Base-by-base conservation (phyloP, 2,797 vertebrate species). In the Perdix hodgsoniae region DNA sequence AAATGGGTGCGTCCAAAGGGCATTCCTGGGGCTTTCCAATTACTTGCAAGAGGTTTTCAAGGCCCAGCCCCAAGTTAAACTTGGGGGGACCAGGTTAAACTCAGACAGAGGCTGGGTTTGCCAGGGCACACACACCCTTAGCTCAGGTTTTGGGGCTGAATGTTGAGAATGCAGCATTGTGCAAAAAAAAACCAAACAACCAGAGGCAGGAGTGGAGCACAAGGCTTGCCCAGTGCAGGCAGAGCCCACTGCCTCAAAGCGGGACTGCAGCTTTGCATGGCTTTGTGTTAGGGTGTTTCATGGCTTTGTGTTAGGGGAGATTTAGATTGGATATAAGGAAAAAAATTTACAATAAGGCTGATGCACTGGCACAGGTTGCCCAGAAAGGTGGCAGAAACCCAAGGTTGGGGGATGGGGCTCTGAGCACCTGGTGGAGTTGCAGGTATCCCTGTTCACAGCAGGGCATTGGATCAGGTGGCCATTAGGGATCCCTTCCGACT, bases 1-100 rank as follows among this genome's bases (percentile, higher is more conserved):
- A 99, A 99, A 97, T 99, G 99, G 99, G 99, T 99, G 94, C 1
- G 98, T 96, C 27, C 59, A 15, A 21, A 44, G 59, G 57, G 65
- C 70, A 21, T 14, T 1, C 0, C 2, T 4, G 4, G 85, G 29
- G 40, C 42, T 92, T 26, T 44, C 33, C 45, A 52, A 6, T 14
- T n/a, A 22, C 33, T 12, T 9, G 21, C 19, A 23, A 22, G 70
- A 0, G 3, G 21, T 47, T 78, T 44, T 18, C 7, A 0, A 79
- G 33, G 7, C 9, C 33, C 81, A 45, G 54, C 22, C 71, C n/a
- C 72, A 27, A 18, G 26, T 29, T 63, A 29, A 21, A 29, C 37
- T 35, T 39, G 22, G n/a, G n/a, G n/a, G n/a, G n/a, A n/a, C n/a
- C n/a, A n/a, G n/a, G n/a, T n/a, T n/a, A n/a, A n/a, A n/a, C 37